phyloP scores from a whole-genome alignment of 2,797 vertebrate species.

The Nannoperca australis region DNA sequence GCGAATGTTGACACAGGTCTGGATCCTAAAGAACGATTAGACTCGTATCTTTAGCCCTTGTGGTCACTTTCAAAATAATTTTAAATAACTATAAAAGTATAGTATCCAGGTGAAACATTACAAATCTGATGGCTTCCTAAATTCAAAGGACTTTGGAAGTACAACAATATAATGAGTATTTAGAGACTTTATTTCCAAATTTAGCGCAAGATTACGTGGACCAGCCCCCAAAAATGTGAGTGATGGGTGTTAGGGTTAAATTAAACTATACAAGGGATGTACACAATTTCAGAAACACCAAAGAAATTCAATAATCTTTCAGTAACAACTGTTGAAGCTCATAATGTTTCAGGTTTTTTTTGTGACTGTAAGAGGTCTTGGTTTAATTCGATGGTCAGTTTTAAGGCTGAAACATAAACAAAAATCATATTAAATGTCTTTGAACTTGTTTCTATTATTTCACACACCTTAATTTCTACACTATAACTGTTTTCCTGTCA shows the following conservation, averaged over 20 bases:
- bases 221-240: background rate
- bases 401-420: background rate
- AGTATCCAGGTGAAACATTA: background rate
- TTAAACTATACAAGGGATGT: background rate
- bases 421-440: background rate
- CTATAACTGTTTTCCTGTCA: background rate
- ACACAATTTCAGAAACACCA: background rate
- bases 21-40: constrained; percentile 10
- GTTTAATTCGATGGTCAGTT: background rate
- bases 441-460: background rate
- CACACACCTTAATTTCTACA: background rate
- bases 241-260: background rate
- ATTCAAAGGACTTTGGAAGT: background rate
- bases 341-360: background rate
- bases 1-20: constrained; percentile 4
- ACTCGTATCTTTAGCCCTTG: background rate
- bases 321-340: background rate
- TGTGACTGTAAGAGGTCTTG: background rate
- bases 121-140: background rate
- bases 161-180: background rate
- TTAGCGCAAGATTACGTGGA: background rate
- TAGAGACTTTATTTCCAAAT: background rate
- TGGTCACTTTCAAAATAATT: background rate
- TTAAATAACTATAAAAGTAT: too few relatives aligned
- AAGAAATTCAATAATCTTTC: background rate